These are phyloP conservation scores for Plotosus lineatus DNA, from an alignment of 2,113 vertebrate species.

Conservation along the genomic window DNA sequence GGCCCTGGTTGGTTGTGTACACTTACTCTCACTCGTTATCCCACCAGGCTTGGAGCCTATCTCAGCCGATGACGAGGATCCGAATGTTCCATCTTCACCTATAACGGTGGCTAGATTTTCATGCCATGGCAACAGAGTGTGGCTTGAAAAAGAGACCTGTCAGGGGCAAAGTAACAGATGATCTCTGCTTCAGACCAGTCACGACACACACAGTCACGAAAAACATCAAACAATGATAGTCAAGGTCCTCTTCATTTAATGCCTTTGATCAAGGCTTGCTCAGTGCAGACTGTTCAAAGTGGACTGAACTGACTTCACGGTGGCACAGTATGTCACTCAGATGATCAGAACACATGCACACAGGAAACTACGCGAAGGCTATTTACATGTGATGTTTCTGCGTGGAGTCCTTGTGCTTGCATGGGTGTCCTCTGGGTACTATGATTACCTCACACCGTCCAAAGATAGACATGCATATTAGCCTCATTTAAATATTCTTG, in stretches of 20 bases:
- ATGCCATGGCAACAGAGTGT: conserved; percentile 31
- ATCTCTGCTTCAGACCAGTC: conserved; percentile 12
- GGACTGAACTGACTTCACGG: not conserved
- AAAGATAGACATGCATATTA: too few relatives aligned
- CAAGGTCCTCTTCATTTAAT: conserved; percentile 1
- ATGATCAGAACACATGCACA: not conserved
- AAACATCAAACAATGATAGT: not conserved
- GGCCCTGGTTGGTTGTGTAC: not conserved
- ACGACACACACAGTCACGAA: not conserved
- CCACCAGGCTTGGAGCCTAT: too few relatives aligned
- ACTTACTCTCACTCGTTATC: too few relatives aligned
- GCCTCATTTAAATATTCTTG: too few relatives aligned
- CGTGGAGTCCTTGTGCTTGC: too few relatives aligned
- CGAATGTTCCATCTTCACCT: conserved; percentile 8
- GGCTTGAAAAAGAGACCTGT: not conserved
- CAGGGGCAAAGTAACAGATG: not conserved
- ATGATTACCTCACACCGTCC: too few relatives aligned
- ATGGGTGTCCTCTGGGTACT: too few relatives aligned
- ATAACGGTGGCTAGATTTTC: not conserved
- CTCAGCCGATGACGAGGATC: not conserved
- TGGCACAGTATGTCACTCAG: not conserved
- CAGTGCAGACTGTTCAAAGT: not conserved
- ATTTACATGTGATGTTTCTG: not conserved
- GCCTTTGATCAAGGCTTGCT: not conserved
- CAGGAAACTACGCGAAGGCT: too few relatives aligned